A percentile compares a stretch with the other conserved stretches of the same genome.
phyloP scores from a whole-genome alignment of 2,113 vertebrate species.

The Nyctibius bracteatus region DNA sequence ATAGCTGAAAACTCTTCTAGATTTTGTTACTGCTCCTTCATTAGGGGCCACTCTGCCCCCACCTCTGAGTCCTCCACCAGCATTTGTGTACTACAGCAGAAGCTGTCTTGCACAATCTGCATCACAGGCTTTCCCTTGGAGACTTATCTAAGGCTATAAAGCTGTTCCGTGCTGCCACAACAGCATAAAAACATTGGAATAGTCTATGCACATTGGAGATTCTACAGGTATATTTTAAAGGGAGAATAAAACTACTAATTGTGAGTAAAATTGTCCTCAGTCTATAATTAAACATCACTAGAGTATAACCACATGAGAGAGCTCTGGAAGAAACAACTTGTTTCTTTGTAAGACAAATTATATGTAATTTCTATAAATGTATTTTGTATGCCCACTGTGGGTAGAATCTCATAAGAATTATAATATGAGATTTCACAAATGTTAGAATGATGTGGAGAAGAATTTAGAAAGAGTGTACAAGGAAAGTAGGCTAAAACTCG shows the following conservation, averaged over 20 bases:
- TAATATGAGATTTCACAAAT: background rate
- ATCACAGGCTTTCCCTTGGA: background rate
- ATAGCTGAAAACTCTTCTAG: background rate
- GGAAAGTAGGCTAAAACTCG: background rate
- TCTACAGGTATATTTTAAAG: background rate
- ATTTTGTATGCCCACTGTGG: background rate
- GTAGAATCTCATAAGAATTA: background rate
- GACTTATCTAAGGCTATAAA: background rate
- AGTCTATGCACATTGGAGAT: background rate
- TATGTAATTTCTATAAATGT: background rate
- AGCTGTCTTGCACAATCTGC: background rate
- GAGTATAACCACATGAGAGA: background rate
- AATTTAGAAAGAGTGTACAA: background rate
- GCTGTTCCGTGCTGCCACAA: background rate
- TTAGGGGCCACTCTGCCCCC: background rate
- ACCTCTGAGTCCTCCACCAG: background rate
- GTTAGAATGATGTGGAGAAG: background rate
- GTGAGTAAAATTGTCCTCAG: background rate
- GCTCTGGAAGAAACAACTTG: background rate
- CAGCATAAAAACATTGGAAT: background rate
- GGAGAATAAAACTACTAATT: background rate
- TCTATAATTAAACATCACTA: background rate
- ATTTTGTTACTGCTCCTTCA: background rate
- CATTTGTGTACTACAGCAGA: background rate
- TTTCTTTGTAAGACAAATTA: background rate